Evolutionary conservation across 2,797 vertebrate species (phyloP), one percentile per base, ranked within the genome.

Genomic region (Typhlichthys eigenmanni): DNA sequence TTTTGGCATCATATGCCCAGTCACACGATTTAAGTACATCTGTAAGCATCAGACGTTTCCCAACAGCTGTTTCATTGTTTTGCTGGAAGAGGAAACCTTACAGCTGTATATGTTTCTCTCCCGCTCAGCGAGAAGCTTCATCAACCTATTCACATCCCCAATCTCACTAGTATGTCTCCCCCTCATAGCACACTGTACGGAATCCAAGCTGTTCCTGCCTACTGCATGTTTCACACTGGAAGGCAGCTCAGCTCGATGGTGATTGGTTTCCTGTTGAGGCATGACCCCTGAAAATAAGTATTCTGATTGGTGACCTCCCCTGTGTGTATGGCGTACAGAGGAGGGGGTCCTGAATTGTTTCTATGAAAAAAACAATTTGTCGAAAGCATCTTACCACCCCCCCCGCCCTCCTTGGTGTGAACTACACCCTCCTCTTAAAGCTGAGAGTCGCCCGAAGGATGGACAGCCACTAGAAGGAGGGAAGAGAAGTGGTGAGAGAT

Each of bases 151-250:
- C 64, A 61, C 62, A 62, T 66, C 50, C 13, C 12, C 66, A 59
- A 63, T 29, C 69, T 17, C 32, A 19, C 24, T 29, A 29, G 24
- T 29, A 43, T 43, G 38, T 43, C 7, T 43, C 38, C 38, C 8
- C 9, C 38, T 43, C 7, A 43, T 43, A 9, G 4, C 24, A 4
- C 24, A 29, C 24, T 29, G 24, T 29, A 43, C 8, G 9, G 38
- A 4, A 43, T 55, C 58, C 53, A 49, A 68, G 53, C 67, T 66
- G 70, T 66, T 68, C 47, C 32, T 13, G 55, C 34, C 58, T 16
- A 51, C 67, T 47, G 48, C 58, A 72, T 70, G 77, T 52, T 73
- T 69, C 54, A 56, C 47, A 60, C 72, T 63, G 62, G 52, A 63
- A 53, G 67, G 47, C 55, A 59, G 50, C 43, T 79, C 47, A 49